Evolutionary conservation across 2,888 invertebrate genomes (phyloP).

Genomic region (Gymnoscelis rufifasciata): DNA sequence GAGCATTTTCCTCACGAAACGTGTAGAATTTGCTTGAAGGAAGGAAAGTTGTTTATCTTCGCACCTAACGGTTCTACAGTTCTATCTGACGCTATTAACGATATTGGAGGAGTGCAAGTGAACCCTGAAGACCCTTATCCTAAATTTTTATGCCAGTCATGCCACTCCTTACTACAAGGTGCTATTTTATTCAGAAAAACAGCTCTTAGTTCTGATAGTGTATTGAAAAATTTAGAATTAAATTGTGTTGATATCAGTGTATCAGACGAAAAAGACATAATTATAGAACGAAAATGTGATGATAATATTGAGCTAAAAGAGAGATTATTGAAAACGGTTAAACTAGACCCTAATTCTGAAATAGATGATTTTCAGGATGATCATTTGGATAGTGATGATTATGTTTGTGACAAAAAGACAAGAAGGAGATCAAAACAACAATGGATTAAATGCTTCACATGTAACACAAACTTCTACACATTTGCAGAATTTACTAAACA

Average conservation of each 20-base stretch:
- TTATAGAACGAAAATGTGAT: neutral
- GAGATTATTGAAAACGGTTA: neutral
- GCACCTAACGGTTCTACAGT: slow-evolving; percentile 30
- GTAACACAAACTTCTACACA: neutral
- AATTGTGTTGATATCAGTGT: slow-evolving; percentile 11
- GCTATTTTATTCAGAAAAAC: slow-evolving; percentile 64
- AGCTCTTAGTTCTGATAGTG: slow-evolving; percentile 51
- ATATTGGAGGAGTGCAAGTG: slow-evolving; percentile 50
- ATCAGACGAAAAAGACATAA: slow-evolving; percentile 15
- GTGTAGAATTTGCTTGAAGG: slow-evolving; percentile 55
- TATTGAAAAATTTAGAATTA: slow-evolving; percentile 34
- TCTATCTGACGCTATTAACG: slow-evolving; percentile 42
- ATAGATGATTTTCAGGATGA: slow-evolving; percentile 20
- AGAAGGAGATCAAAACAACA: neutral
- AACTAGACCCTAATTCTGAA: slow-evolving; percentile 11
- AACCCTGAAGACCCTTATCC: slow-evolving; percentile 49
- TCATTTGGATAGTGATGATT: slow-evolving; percentile 14
- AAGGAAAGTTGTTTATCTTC: slow-evolving; percentile 56
- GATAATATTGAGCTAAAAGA: neutral
- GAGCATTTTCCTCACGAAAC: slow-evolving; percentile 10
- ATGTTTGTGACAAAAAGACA: slow-evolving; percentile 1
- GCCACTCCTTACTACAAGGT: slow-evolving; percentile 51
- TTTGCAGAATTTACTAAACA: neutral
- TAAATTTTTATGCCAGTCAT: slow-evolving; percentile 55
- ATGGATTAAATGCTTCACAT: neutral